Base-by-base conservation (phyloP, 2,888 invertebrate species). In the Agelastica alni region DNA sequence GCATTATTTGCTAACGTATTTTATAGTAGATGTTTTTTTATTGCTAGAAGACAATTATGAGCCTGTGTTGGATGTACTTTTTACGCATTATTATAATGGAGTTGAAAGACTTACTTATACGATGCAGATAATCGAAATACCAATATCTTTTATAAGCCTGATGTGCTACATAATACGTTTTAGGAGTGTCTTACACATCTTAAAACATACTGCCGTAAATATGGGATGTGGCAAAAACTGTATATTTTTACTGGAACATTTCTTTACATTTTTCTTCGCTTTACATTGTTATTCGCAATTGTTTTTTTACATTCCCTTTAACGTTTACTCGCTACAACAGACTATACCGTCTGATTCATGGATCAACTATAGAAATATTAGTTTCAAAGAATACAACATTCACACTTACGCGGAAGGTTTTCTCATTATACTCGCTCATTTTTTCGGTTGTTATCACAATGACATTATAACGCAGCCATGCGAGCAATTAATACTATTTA, bases 401-500 rank as follows among this genome's bases (percentile, higher is more conserved):
- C n/a, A 47, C 4, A 30, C 47, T 4, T 51, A 51, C n/a, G 14
- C 34, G 7, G 51, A 45, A 17, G 37, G 28, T 17, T 34, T 49
- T 12, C 31, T 48, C 2, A 12, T 54, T 0, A 49, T 54, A 7
- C 3, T 47, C 1, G 34, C 30, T 17, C 44, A 54, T 20, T 55
- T 55, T 22, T 17, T 55, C 7, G 55, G 49, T 4, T 36, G 45
- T 5, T 22, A 34, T 26, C 39, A 41, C 13, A 14, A 22, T 5
- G 39, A 41, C 6, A 7, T 13, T 16, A 28, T 51, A 2, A 49
- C 28, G n/a, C 36, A 45, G 5, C 45, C 58, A 1, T 17, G 51
- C 9, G 69, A 70, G 37, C 58, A 64, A 31, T 4, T 69, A 0
- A 55, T 59, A 12, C 53, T 68, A 7, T 55, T 63, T 9, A 3